Evolutionary conservation across 2,888 invertebrate genomes (phyloP).

Genomic region (Sarcophaga subvicina): DNA sequence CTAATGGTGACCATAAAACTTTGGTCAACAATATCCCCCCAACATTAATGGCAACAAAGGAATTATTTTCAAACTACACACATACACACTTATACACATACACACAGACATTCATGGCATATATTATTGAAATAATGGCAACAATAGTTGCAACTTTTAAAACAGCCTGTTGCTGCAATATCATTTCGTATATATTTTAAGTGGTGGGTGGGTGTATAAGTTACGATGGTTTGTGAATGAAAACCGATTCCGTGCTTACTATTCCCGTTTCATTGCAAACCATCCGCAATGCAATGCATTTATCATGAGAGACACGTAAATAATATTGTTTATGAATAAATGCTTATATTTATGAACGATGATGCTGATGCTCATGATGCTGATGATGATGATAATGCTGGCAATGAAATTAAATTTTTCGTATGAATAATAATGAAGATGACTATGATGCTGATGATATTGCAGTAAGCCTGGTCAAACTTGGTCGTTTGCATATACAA

Average conservation of each 20-base stretch:
- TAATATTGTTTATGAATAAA: neutral
- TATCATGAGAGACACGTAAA: too few species aligned
- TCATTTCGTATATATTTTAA: neutral
- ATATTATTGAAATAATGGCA: neutral
- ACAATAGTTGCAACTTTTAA: conserved; percentile 20
- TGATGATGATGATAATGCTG: conserved; percentile 34
- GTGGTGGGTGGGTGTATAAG: neutral
- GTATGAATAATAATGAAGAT: conserved; percentile 22
- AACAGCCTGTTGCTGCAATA: conserved; percentile 38
- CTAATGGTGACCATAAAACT: conserved; percentile 62
- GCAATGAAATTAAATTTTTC: conserved; percentile 25
- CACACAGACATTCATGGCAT: neutral
- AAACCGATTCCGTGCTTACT: neutral
- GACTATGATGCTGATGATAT: neutral
- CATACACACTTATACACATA: neutral
- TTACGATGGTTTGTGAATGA: too few species aligned
- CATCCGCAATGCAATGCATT: too few species aligned
- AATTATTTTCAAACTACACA: conserved; percentile 20
- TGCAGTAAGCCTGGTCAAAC: neutral
- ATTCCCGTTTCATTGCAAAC: too few species aligned
- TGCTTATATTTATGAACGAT: neutral
- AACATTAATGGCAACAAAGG: conserved; percentile 34
- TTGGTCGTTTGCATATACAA: conserved; percentile 18
- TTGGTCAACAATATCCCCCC: conserved; percentile 55
- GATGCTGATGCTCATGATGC: conserved; percentile 5